Percentiles rank a stretch among this genome's conserved stretches.
phyloP scores from a whole-genome alignment of 2,113 vertebrate genomes.

The Corythoichthys intestinalis region DNA sequence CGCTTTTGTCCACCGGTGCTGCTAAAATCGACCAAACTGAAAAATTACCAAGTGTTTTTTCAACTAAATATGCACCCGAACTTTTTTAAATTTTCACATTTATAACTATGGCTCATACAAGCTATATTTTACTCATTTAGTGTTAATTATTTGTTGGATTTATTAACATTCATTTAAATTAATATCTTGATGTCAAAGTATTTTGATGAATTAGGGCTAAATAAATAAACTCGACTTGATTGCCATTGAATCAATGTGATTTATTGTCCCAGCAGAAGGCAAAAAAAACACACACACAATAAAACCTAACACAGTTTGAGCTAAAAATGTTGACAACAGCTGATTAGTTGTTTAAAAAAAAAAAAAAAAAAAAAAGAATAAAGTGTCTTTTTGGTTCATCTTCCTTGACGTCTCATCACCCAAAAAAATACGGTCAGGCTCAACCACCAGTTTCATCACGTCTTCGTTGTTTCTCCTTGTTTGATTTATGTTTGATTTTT shows the following conservation, averaged over 20 bases:
- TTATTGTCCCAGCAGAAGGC: constrained; percentile 46
- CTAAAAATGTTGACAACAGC: not conserved
- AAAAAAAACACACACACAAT: constrained; percentile 26
- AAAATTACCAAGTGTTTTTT: too few relatives aligned
- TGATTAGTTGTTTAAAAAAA: constrained; percentile 7
- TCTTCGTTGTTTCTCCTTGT: not conserved
- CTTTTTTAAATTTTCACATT: too few relatives aligned
- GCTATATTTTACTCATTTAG: too few relatives aligned
- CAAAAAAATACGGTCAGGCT: not conserved
- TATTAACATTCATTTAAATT: too few relatives aligned
- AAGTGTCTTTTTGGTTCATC: constrained; percentile 4
- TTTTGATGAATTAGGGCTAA: too few relatives aligned
- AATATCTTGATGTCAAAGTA: too few relatives aligned
- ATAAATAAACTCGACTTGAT: not conserved
- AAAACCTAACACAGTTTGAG: constrained; percentile 1
- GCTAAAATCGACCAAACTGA: too few relatives aligned
- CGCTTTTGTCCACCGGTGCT: too few relatives aligned
- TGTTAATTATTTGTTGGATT: too few relatives aligned
- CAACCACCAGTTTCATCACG: not conserved
- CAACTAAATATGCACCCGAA: too few relatives aligned
- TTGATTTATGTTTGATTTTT: not conserved
- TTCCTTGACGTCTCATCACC: not conserved
- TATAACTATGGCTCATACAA: too few relatives aligned
- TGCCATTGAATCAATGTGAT: constrained; percentile 26
- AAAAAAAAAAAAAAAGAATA: not conserved